Evolutionary conservation across 2,113 vertebrate species (phyloP).

Genomic region (Casuarius casuarius): DNA sequence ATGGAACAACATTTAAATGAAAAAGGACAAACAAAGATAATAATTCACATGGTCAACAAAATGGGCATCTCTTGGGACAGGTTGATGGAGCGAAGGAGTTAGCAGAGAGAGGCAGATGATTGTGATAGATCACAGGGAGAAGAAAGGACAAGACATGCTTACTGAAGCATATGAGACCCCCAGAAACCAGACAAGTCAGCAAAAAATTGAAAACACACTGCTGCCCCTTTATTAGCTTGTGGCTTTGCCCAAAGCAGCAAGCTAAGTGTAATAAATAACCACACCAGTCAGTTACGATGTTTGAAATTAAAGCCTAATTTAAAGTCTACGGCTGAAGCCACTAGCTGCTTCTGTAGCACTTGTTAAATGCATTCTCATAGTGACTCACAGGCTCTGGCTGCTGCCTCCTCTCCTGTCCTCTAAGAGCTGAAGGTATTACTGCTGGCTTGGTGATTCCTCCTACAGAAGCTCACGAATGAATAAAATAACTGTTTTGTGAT

Average conservation of each 20-base stretch:
- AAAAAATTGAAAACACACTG: constrained; percentile 76
- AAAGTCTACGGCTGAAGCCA: constrained; percentile 5
- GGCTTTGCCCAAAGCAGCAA: constrained; percentile 68
- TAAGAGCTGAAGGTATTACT: neutral
- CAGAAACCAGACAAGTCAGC: constrained; percentile 81
- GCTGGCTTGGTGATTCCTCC: neutral
- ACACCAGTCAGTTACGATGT: constrained; percentile 73
- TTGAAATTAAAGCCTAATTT: constrained; percentile 72
- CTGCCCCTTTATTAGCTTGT: constrained; percentile 78
- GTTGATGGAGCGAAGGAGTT: constrained; percentile 69
- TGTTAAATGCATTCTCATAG: neutral
- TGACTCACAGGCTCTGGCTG: neutral
- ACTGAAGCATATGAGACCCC: constrained; percentile 79
- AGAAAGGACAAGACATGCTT: constrained; percentile 84
- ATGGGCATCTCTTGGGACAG: constrained; percentile 79
- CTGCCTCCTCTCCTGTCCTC: neutral
- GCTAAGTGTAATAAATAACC: constrained; percentile 78
- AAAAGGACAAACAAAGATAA: constrained; percentile 70
- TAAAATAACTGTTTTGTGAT: neutral
- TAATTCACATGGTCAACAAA: constrained; percentile 87
- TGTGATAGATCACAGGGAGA: constrained; percentile 87
- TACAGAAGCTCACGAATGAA: neutral
- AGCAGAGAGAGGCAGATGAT: constrained; percentile 74
- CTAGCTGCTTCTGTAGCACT: neutral
- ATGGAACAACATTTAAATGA: constrained; percentile 63